phyloP scores from a whole-genome alignment of 1,140 invertebrate species.

The Coelopa frigida region DNA sequence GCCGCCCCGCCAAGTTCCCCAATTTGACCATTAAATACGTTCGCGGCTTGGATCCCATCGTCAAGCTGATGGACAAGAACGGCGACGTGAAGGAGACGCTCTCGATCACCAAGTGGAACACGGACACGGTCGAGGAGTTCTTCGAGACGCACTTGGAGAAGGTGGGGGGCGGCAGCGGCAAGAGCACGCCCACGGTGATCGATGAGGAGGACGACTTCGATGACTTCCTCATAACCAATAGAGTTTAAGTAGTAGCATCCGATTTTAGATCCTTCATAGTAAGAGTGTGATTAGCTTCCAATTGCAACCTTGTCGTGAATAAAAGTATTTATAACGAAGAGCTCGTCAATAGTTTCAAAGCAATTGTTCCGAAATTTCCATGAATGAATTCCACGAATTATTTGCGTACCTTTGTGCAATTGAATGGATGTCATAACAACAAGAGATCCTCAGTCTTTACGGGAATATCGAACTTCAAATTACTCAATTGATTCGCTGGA shows the following conservation, averaged over 20 bases:
- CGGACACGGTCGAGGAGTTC: constrained; percentile 92
- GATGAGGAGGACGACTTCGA: constrained; percentile 32
- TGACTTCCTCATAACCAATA: constrained; percentile 34
- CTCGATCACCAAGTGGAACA: constrained; percentile 95
- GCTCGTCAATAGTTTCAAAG: too few species aligned
- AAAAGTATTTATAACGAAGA: not conserved
- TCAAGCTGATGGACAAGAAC: constrained; percentile 79
- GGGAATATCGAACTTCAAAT: too few species aligned
- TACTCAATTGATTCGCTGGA: too few species aligned
- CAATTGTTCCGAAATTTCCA: too few species aligned
- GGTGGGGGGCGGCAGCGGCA: constrained; percentile 13
- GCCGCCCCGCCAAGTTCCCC: constrained; percentile 74
- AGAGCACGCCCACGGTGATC: constrained; percentile 33
- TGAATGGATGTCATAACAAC: too few species aligned
- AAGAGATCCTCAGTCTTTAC: too few species aligned
- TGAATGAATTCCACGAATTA: too few species aligned
- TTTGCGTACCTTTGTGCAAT: too few species aligned
- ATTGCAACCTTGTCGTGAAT: not conserved
- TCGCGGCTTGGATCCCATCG: constrained; percentile 83
- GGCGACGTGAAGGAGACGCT: constrained; percentile 77
- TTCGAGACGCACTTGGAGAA: constrained; percentile 71
- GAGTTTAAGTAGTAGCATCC: constrained; percentile 19
- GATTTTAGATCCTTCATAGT: not conserved
- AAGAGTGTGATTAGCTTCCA: not conserved
- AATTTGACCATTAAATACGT: constrained; percentile 86